Conservation (phyloP, 2,888 invertebrate species). For the Agonopterix subpropinquella region DNA sequence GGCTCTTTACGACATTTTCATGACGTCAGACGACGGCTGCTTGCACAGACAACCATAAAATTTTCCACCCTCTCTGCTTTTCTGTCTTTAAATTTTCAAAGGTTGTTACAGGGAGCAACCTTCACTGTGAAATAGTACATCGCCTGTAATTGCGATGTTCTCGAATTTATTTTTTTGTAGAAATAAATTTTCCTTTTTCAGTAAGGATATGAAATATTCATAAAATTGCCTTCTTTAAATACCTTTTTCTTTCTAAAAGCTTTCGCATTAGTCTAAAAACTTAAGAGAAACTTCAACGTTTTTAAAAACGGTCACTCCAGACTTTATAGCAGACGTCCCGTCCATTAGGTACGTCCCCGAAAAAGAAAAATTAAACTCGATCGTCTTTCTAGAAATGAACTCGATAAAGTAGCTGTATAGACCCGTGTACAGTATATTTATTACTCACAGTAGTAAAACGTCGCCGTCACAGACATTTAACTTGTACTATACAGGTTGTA, state of each 20-base stretch:
- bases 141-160: not conserved
- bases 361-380: constrained; percentile 40
- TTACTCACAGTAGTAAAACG: too few relatives aligned
- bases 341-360: constrained; percentile 34
- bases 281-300: too few relatives aligned
- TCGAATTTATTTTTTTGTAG: too few relatives aligned
- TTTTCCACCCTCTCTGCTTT: constrained; percentile 34
- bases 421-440: too few relatives aligned
- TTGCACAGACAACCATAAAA: constrained; percentile 50
- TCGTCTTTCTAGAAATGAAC: constrained; percentile 41
- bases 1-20: constrained; percentile 65
- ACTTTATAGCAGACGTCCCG: constrained; percentile 22
- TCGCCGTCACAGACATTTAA: too few relatives aligned
- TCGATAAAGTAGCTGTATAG: constrained; percentile 4
- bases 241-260: not conserved
- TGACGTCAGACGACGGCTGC: constrained; percentile 47
- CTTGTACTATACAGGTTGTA: too few relatives aligned
- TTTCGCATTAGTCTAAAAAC: not conserved
- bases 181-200: too few relatives aligned
- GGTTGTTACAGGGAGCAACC: constrained; percentile 10
- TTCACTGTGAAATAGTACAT: not conserved
- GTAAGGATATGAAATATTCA: too few relatives aligned
- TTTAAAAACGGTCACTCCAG: not conserved
- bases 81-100: constrained; percentile 32
- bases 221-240: too few relatives aligned